These are phyloP conservation scores for Physocephala rufipes DNA, from an alignment of 2,888 invertebrate species.

Conservation along the genomic window DNA sequence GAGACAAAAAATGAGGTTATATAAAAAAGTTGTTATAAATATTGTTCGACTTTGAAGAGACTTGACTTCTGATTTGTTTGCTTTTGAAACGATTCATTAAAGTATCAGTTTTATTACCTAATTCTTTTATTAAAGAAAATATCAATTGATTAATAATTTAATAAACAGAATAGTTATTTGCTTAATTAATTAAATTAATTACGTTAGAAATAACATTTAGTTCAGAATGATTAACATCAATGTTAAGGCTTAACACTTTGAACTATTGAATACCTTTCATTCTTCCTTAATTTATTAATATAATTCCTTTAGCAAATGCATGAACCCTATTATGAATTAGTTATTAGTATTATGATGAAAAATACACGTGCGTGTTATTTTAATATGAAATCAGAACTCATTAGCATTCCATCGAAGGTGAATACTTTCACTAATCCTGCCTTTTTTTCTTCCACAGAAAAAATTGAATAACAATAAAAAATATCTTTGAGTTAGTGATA, in stretches of 20 bases:
- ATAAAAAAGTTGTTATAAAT: not conserved
- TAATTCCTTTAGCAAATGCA: not conserved
- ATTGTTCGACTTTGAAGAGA: too few species aligned
- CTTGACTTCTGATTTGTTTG: too few species aligned
- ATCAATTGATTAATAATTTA: too few species aligned
- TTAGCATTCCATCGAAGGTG: constrained; percentile 11
- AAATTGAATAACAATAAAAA: not conserved
- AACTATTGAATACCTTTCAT: not conserved
- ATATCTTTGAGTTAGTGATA: constrained; percentile 6
- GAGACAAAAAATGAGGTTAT: not conserved
- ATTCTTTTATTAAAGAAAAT: too few species aligned
- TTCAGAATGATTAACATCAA: too few species aligned
- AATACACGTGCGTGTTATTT: not conserved
- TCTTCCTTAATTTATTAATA: not conserved
- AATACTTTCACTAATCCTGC: not conserved
- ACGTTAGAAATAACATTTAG: too few species aligned
- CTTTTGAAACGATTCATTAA: too few species aligned
- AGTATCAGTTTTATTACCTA: too few species aligned
- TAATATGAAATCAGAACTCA: not conserved
- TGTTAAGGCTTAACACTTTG: too few species aligned
- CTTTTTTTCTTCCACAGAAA: not conserved
- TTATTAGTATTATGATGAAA: not conserved
- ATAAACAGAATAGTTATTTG: too few species aligned
- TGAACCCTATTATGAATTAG: not conserved
- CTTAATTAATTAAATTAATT: too few species aligned